Base-by-base conservation (phyloP, 1,140 invertebrate species). In the Drosophila tropicalis region DNA sequence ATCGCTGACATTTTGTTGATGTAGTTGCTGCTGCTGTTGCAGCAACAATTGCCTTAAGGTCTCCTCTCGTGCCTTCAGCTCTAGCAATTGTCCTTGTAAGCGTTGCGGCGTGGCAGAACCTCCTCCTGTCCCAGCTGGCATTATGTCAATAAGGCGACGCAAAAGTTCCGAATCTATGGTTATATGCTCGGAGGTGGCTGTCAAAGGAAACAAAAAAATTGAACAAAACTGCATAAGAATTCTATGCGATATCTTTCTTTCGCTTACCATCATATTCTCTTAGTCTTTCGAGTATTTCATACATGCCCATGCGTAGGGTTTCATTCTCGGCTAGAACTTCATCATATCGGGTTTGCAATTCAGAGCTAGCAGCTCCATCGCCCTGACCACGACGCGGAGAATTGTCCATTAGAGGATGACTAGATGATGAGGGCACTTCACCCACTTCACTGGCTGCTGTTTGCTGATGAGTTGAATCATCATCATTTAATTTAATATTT, bases 251-350 rank as follows among this genome's bases (percentile, higher is more conserved):
- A 13, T 13, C 10, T 12, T 3, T 13, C 2, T 13, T 13, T 36
- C 1, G 10, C 76, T 66, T 79, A 94, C 94, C 94, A 91, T 94
- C 93, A 89, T 95, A 94, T 74, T 93, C 93, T n/a, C 93, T 91
- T 66, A 95, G 92, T 82, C 94, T 94, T 65, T 95, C 94, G 65
- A 95, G 78, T 54, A 95, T 95, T 80, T 95, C 94, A 73, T 94
- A 93, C 93, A 95, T 93, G 47, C 94, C 94, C 63, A 93, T 93
- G 32, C 94, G 92, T 2, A 95, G 84, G 1, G 94, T 94, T 71
- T 94, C 94, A 79, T 95, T 95, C 82, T 95, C 94, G 55, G 94
- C 93, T 3, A 94, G 91, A 3, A 95, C 90, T 63, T 93, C 91
- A 54, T 93, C 90, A 29, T 91, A 91, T 29, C 91, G 91, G 22